Percentiles rank a stretch among this genome's conserved stretches.
Conservation (phyloP, 2,888 invertebrate genomes). For the Pyrocoelia pectoralis region DNA sequence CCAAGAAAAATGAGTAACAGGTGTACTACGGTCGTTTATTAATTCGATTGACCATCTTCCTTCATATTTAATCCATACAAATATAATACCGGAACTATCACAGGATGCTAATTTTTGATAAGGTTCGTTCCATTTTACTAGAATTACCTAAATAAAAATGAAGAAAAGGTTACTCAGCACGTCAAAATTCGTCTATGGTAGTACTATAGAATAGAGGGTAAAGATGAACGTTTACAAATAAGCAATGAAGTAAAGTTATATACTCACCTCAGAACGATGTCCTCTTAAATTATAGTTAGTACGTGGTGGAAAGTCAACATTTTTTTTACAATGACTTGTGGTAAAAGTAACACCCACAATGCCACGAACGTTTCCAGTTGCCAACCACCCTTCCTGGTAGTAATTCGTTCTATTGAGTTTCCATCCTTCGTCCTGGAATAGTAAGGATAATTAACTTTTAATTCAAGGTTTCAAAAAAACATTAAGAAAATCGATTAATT, state of each 20-base stretch:
- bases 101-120: slow-evolving; percentile 98
- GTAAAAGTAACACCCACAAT: slow-evolving; percentile 97
- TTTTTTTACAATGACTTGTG: slow-evolving; percentile 89
- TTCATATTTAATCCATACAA: slow-evolving; percentile 99
- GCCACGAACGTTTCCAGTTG: slow-evolving; percentile 92
- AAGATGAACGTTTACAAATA: too few species aligned
- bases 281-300: slow-evolving; percentile 98
- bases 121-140: slow-evolving; percentile 98
- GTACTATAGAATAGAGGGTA: too few species aligned
- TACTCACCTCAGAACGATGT: slow-evolving; percentile 89
- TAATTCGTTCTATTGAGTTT: slow-evolving; percentile 94
- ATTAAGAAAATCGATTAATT: neutral
- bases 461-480: too few species aligned
- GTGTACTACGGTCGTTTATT: slow-evolving; percentile 97
- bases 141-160: slow-evolving; percentile 73
- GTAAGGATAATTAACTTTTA: too few species aligned
- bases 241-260: too few species aligned
- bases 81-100: slow-evolving; percentile 97
- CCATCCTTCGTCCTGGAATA: slow-evolving; percentile 89
- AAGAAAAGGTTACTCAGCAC: too few species aligned
- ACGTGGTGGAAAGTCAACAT: slow-evolving; percentile 84
- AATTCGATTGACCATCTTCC: slow-evolving; percentile 99
- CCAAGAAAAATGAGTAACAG: slow-evolving; percentile 98
- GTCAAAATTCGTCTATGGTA: too few species aligned
- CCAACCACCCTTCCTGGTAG: slow-evolving; percentile 97